Conservation (phyloP, 35 echinoderm and acorn worm genomes). For the Strongylocentrotus purpuratus region DNA sequence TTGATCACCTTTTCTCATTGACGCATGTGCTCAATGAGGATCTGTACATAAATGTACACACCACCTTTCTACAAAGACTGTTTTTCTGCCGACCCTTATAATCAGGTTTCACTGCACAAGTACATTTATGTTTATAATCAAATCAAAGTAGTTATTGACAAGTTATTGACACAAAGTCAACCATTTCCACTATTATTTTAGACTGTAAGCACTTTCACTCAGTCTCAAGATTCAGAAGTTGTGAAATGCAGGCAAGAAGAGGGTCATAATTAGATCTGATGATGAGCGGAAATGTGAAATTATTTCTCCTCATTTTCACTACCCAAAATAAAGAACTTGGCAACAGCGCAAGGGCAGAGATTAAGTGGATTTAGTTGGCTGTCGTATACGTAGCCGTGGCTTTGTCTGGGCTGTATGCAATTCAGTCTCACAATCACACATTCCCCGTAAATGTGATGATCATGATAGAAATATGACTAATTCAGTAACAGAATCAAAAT, state of each 20-base stretch:
- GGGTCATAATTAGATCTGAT: not conserved
- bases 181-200: no score
- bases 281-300: slow-evolving; percentile 1
- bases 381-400: not conserved
- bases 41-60: no score
- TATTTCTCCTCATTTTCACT: not conserved
- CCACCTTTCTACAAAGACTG: no score
- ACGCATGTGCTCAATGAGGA: no score
- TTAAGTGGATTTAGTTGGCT: not conserved
- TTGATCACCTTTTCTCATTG: no score
- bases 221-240: not conserved
- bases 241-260: not conserved
- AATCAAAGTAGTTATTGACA: no score
- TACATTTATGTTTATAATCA: no score
- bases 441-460: not conserved
- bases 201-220: not conserved
- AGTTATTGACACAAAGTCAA: no score
- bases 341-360: not conserved
- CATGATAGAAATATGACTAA: slow-evolving; percentile 2
- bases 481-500: not conserved
- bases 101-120: no score
- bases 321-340: not conserved
- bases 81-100: no score
- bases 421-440: not conserved
- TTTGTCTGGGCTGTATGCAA: not conserved